These are phyloP conservation scores for Andrena chrysosceles DNA, from an alignment of 2,888 invertebrate species.

Conservation along the genomic window DNA sequence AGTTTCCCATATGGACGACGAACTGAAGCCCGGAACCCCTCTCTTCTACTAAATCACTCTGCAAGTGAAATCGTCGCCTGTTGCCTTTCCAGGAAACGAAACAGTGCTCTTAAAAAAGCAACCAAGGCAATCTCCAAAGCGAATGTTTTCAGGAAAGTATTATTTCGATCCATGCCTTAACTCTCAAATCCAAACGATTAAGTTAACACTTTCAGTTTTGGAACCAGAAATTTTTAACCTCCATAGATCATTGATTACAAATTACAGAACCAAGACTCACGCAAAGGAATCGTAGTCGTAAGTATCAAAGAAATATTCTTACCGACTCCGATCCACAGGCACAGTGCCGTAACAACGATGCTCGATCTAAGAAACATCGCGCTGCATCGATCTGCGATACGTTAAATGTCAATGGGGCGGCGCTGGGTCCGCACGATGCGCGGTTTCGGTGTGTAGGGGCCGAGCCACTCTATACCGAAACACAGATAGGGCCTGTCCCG, in stretches of 20 bases:
- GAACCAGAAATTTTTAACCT: background rate
- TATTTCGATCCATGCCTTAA: background rate
- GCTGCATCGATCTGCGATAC: slow-evolving; percentile 72
- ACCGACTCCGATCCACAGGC: slow-evolving; percentile 73
- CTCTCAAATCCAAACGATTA: background rate
- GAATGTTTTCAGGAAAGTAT: background rate
- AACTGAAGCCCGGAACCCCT: background rate
- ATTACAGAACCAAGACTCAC: too few species aligned
- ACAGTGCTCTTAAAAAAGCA: background rate
- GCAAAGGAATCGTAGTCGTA: too few species aligned
- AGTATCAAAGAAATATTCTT: slow-evolving; percentile 47
- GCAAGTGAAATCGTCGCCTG: background rate
- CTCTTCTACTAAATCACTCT: background rate
- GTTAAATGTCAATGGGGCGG: slow-evolving; percentile 61
- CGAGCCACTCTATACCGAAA: slow-evolving; percentile 31
- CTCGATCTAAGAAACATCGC: slow-evolving; percentile 75
- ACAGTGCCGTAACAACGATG: slow-evolving; percentile 70
- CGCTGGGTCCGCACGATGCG: slow-evolving; percentile 46
- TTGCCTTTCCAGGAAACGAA: background rate
- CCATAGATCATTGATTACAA: too few species aligned
- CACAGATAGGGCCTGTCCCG: slow-evolving; percentile 12
- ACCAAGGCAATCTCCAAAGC: background rate
- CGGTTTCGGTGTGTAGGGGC: slow-evolving; percentile 6
- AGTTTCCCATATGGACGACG: background rate
- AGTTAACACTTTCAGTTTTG: background rate